Base-by-base conservation (phyloP, 2,888 invertebrate species). In the Hydroisotoma schaefferi region DNA sequence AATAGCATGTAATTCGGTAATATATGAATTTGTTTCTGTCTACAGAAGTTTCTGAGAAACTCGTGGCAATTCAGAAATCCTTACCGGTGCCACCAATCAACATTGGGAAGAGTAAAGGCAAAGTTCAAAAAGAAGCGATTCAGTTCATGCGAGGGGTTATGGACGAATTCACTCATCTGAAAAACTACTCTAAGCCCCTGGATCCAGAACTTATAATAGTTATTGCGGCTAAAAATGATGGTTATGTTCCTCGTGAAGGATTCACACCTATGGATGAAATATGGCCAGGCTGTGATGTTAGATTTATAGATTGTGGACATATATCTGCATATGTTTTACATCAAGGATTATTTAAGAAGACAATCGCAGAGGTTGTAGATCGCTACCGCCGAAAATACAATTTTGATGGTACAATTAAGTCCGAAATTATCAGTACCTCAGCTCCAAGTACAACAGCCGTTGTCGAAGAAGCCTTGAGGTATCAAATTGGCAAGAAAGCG, bases 111-210 rank as follows among this genome's bases (percentile, higher is more conserved):
- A 26, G 25, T 15, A 58, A 59, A 33, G 20, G 12, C 4, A 61
- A 61, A 25, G 53, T 61, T 46, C 56, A 57, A 20, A 46, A 84
- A 72, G 90, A 92, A 77, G 89, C 91, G 0, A 73, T 91, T 56
- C 88, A 90, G 78, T 95, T 98, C 75, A 97, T 98, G 97, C 81
- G 90, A 51, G 94, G 95, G 0, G 86, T 98, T 71, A 98, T 99
- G 98, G 98, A 99, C 75, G 95, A 98, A 77, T 98, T 94, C 76
- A 99, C 98, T 0, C 95, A 97, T 79, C 80, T 99, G 40, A 90
- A 86, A 69, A 94, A 97, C 78, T 99, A 94, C 75, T 87, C 92
- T 2, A 80, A 86, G 18, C 83, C 83, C 0, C 85, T 85, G 52
- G 97, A 98, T 75, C 90, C 95, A 0, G 87, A 87, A 10, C 80